Conservation (phyloP, 2,888 invertebrate genomes). For the Bembecia ichneumoniformis region DNA sequence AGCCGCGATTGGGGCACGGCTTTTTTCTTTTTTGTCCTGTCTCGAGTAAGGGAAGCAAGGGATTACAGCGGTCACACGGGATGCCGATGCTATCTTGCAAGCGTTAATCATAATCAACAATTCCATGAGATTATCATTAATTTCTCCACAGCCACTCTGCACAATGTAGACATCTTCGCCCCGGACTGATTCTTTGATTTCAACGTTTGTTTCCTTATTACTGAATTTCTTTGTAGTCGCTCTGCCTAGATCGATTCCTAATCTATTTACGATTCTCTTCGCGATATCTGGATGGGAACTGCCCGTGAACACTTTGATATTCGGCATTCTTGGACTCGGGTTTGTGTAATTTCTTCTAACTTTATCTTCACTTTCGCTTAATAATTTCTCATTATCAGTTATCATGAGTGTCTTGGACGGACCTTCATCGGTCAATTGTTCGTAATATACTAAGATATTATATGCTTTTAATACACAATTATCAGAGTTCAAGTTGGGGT, state of each 20-base stretch:
- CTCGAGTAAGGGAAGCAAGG: slow-evolving; percentile 93
- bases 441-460: slow-evolving; percentile 37
- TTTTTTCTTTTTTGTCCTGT: slow-evolving; percentile 94
- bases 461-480: slow-evolving; percentile 39
- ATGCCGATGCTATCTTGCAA: slow-evolving; percentile 93
- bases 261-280: slow-evolving; percentile 93
- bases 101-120: slow-evolving; percentile 94
- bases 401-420: slow-evolving; percentile 42
- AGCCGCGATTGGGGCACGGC: slow-evolving; percentile 91
- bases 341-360: slow-evolving; percentile 25
- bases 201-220: slow-evolving; percentile 97
- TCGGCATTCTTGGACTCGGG: slow-evolving; percentile 85
- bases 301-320: slow-evolving; percentile 99
- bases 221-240: slow-evolving; percentile 99
- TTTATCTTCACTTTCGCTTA: slow-evolving; percentile 17
- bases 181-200: slow-evolving; percentile 91
- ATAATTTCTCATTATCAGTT: slow-evolving; percentile 27
- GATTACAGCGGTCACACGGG: slow-evolving; percentile 90
- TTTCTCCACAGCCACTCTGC: slow-evolving; percentile 91
- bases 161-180: slow-evolving; percentile 95
- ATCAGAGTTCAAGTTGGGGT: slow-evolving; percentile 57
- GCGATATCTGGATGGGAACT: slow-evolving; percentile 97
- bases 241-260: slow-evolving; percentile 95
- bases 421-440: slow-evolving; percentile 27
- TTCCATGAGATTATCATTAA: slow-evolving; percentile 94